Conservation (phyloP, 2,888 invertebrate genomes). For the Vandiemenella viatica region DNA sequence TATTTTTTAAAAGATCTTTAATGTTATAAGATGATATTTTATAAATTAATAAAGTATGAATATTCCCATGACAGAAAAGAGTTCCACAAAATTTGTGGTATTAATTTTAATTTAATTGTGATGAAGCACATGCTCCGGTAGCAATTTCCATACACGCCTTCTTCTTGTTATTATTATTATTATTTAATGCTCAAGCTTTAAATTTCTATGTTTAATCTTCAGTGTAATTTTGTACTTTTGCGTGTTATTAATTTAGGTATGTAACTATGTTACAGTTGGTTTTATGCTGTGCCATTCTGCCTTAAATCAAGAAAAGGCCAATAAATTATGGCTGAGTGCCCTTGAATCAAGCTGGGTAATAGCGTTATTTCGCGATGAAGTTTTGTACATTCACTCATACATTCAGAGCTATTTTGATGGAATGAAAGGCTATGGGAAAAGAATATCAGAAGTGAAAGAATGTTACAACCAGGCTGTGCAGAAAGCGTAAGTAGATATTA, state of each 20-base stretch:
- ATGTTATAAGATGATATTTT: no score
- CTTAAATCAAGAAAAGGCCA: slow-evolving; percentile 61
- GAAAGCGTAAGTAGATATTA: slow-evolving; percentile 44
- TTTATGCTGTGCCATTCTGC: slow-evolving; percentile 80
- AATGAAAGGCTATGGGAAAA: slow-evolving; percentile 85
- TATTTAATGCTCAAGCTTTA: no score
- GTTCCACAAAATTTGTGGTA: no score
- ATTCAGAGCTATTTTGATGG: slow-evolving; percentile 86
- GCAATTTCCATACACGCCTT: no score
- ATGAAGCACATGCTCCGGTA: no score
- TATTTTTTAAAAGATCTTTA: no score
- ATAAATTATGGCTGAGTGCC: slow-evolving; percentile 81
- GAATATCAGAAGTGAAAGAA: slow-evolving; percentile 91
- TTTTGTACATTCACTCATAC: slow-evolving; percentile 86
- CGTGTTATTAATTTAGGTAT: neutral
- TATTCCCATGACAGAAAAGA: no score
- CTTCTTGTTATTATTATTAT: no score
- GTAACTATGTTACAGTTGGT: slow-evolving; percentile 42
- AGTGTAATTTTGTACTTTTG: no score
- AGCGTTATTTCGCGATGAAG: slow-evolving; percentile 91
- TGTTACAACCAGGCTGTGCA: slow-evolving; percentile 80
- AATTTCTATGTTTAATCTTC: no score
- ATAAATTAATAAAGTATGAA: no score
- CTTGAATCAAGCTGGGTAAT: slow-evolving; percentile 89
- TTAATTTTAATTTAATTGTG: no score